Percentiles rank a stretch among this genome's conserved stretches.
Evolutionary conservation across 2,113 vertebrate genomes (phyloP).

Genomic region (Cheirogaleus medius): DNA sequence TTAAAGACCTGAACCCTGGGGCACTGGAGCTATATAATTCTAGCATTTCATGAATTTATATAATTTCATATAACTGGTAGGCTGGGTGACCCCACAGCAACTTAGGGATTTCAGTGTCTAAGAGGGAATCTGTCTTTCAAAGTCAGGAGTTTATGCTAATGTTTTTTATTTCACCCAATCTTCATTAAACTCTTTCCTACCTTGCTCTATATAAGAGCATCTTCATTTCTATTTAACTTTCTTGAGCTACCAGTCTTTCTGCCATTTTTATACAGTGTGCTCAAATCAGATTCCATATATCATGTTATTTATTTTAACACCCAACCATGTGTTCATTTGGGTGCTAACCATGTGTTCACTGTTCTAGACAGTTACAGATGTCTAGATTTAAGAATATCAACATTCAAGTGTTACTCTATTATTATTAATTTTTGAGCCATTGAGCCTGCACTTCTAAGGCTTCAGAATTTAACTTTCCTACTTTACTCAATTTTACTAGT

Average conservation of each 20-base stretch:
- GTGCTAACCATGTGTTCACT: no score
- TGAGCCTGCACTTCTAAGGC: conserved; percentile 49
- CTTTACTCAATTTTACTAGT: conserved; percentile 62
- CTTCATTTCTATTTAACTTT: conserved; percentile 27
- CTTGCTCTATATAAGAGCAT: not conserved
- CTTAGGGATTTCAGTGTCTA: not conserved
- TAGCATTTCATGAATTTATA: not conserved
- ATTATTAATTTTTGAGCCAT: conserved; percentile 52
- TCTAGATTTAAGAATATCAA: conserved; percentile 59
- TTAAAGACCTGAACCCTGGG: not conserved
- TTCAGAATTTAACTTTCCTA: conserved; percentile 50
- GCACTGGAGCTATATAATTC: not conserved
- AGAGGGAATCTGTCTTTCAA: conserved; percentile 9
- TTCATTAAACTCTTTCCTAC: conserved; percentile 15
- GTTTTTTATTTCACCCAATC: not conserved
- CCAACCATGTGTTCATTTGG: conserved; percentile 20
- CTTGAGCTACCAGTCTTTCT: conserved; percentile 27
- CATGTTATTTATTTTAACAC: conserved; percentile 37
- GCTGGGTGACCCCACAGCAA: not conserved
- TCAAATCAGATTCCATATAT: conserved; percentile 30
- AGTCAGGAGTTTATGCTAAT: not conserved
- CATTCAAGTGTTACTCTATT: conserved; percentile 47
- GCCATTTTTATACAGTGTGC: not conserved
- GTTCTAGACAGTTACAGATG: not conserved
- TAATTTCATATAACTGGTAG: not conserved